Base-by-base conservation (phyloP, 53 echinoderm and acorn worm species). In the Mesocentrotus franciscanus region DNA sequence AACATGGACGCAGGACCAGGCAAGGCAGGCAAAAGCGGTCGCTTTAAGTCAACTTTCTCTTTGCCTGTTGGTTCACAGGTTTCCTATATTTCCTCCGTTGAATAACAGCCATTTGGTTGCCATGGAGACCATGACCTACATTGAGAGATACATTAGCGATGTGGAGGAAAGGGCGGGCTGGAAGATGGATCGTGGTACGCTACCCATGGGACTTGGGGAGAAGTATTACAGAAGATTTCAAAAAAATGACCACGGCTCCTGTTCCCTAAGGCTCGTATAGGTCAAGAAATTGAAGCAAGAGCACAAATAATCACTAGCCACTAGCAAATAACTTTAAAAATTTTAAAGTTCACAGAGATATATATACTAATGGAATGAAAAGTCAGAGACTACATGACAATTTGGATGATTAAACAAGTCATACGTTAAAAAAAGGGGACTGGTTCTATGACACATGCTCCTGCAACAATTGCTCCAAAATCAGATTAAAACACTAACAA, bases 51-150 rank as follows among this genome's bases (percentile, higher is more conserved):
- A 91, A 91, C 91, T 64, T 62, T 64, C 91, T 91, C 61, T 91
- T 91, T 91, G 62, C 29, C 10, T 91, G 91, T 87, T 87, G 29
- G 56, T 87, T 87, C 87, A 87, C 91, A 91, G 9, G 61, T 91
- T 91, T 91, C 91, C 91, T 34, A 57, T 91, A 91, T 91, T 64
- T 91, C 71, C 66, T 92, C 57, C 57, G 75, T 56, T 49, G 4
- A 91, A 75, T 72, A 42, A 92, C 76, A 49, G 92, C 74, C n/a
- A 64, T 64, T 91, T 26, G 39, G 92, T 92, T 75, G 35, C 92
- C 58, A 92, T 92, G 74, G 92, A 64, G 55, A 92, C 57, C 18
- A 68, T 74, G 92, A 74, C 92, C 92, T 92, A 92, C 55, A 36
- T 72, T 3, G 60, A n/a, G 39, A 34, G 61, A 84, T 24, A 70